Conservation (phyloP, 2,797 vertebrate species). For the Enteromius anoplus region DNA sequence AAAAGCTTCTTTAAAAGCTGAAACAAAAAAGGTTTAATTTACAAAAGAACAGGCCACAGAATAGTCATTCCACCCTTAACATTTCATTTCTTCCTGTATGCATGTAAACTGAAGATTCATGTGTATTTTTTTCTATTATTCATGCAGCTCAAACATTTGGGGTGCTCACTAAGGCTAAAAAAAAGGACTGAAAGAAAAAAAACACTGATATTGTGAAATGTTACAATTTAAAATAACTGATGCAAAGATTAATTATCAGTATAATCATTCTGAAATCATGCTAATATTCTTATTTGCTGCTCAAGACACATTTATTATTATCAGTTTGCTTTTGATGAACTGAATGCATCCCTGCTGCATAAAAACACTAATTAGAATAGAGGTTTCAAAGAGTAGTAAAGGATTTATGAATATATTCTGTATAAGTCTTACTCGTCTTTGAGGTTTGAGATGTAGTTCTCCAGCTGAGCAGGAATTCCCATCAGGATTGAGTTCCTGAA, state of each 20-base stretch:
- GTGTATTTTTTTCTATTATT: not conserved
- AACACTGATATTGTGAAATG: not conserved
- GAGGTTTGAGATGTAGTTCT: conserved; percentile 83
- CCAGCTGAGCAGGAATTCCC: conserved; percentile 88
- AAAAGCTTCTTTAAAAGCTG: not conserved
- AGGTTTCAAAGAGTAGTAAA: not conserved
- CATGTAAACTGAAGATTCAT: not conserved
- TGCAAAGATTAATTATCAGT: too few relatives aligned
- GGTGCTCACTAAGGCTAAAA: not conserved
- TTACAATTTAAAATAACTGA: not conserved
- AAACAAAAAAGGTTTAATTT: not conserved
- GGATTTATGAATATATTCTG: not conserved
- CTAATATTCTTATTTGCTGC: too few relatives aligned
- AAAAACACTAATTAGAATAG: not conserved
- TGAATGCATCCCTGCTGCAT: not conserved
- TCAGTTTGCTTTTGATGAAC: not conserved
- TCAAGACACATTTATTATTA: too few relatives aligned
- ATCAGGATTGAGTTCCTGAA: conserved; percentile 87
- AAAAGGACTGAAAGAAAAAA: not conserved
- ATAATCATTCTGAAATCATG: too few relatives aligned
- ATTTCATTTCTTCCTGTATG: not conserved
- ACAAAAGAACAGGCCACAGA: not conserved
- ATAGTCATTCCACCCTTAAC: not conserved
- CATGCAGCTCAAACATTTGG: not conserved
- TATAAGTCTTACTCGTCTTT: conserved; percentile 81